Conservation (phyloP, 2,797 vertebrate species). For the Graptemys geographica region DNA sequence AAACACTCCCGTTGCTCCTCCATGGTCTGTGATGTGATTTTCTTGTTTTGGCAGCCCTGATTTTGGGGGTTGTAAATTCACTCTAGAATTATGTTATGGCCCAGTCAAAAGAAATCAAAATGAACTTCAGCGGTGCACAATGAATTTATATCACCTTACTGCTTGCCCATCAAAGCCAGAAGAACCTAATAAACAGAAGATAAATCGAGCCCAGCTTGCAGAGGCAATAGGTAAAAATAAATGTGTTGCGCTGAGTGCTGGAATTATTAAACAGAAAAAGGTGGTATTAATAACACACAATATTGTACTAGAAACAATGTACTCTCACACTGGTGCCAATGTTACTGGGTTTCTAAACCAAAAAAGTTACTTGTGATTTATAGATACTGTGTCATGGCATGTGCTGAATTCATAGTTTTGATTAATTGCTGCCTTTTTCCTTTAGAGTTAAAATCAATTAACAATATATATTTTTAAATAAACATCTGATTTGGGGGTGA, state of each 20-base stretch:
- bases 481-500: background rate
- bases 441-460: background rate
- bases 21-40: background rate
- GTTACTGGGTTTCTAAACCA: background rate
- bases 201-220: conserved; percentile 1
- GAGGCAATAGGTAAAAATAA: background rate
- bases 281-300: background rate
- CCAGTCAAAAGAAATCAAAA: background rate
- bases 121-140: background rate
- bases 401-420: background rate
- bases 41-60: background rate
- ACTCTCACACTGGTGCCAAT: background rate
- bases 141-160: background rate
- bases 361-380: background rate
- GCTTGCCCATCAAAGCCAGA: background rate
- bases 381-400: background rate
- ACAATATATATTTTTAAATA: background rate
- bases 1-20: background rate
- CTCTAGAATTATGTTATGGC: background rate
- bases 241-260: background rate
- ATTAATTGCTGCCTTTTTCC: background rate
- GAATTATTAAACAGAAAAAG: background rate
- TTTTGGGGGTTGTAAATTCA: background rate
- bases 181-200: conserved; percentile 22
- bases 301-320: background rate